A percentile compares a stretch with the other conserved stretches of the same genome.
These are phyloP conservation scores for Microctenopoma lineatum DNA, from an alignment of 2,797 vertebrate genomes.

Conservation along the genomic window DNA sequence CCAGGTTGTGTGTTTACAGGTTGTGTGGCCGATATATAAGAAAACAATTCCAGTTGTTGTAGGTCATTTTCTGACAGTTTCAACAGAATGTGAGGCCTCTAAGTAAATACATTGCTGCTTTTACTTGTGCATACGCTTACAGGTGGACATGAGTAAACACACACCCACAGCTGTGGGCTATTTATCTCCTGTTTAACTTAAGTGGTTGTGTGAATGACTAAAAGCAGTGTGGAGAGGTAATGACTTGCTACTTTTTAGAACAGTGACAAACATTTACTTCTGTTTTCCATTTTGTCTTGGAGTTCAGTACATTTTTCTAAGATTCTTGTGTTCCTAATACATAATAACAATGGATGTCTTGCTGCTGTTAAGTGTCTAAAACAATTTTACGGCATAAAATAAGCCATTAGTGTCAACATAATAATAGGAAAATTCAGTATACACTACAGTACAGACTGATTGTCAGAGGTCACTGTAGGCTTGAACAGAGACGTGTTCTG, in stretches of 20 bases:
- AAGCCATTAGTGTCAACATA: conserved; percentile 6
- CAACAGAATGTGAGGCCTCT: background rate
- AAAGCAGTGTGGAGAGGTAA: background rate
- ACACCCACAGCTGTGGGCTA: conserved; percentile 15
- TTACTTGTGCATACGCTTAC: conserved; percentile 10
- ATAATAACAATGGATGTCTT: no score
- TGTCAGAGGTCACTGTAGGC: conserved; percentile 22
- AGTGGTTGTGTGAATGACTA: background rate
- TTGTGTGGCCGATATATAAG: no score
- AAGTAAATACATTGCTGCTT: background rate
- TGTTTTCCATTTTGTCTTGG: background rate
- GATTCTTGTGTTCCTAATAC: no score
- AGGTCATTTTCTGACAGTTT: no score
- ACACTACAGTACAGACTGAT: background rate
- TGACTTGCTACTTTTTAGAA: background rate
- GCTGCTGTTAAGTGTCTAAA: no score
- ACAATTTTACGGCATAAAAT: background rate
- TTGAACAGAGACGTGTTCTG: conserved; percentile 43
- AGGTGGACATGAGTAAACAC: conserved; percentile 4
- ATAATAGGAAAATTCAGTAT: background rate
- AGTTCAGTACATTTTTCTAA: no score
- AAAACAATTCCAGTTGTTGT: no score
- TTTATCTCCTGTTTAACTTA: conserved; percentile 25
- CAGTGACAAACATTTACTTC: background rate
- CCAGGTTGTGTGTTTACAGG: no score